Percentiles rank a stretch among this genome's conserved stretches.
phyloP scores from a whole-genome alignment of 2,113 vertebrate species.

The Heterochromis multidens region DNA sequence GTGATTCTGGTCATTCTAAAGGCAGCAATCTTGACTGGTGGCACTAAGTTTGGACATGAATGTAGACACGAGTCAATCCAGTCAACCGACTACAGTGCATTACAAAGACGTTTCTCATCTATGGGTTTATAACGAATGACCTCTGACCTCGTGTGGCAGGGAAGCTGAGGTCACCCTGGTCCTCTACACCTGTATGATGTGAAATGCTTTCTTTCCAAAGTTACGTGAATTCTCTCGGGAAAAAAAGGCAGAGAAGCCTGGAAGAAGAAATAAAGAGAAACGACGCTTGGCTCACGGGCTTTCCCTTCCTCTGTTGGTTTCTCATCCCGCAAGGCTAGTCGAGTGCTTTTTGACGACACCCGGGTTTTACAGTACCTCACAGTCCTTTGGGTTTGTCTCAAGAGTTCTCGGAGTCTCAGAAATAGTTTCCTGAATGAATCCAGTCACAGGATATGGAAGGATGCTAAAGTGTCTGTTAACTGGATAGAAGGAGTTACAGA shows the following conservation, averaged over 20 bases:
- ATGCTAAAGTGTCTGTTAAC: conserved; percentile 76
- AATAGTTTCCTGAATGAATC: conserved; percentile 77
- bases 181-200: conserved; percentile 60
- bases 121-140: conserved; percentile 39
- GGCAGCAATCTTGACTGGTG: conserved; percentile 57
- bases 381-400: conserved; percentile 72
- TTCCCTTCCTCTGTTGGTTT: conserved; percentile 33
- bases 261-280: conserved; percentile 17
- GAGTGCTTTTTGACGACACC: conserved; percentile 24
- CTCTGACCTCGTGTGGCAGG: conserved; percentile 20
- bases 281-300: conserved; percentile 8
- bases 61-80: conserved; percentile 42
- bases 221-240: conserved; percentile 25
- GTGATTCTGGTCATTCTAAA: conserved; percentile 43
- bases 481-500: conserved; percentile 55
- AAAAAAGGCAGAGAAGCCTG: conserved; percentile 12
- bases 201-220: conserved; percentile 44
- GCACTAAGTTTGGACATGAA: conserved; percentile 54
- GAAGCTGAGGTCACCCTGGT: conserved; percentile 56
- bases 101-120: conserved; percentile 32
- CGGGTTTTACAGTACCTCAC: conserved; percentile 46
- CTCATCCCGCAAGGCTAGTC: conserved; percentile 37
- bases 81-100: conserved; percentile 59
- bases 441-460: conserved; percentile 72
- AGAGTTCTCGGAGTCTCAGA: conserved; percentile 78